A percentile compares a stretch with the other conserved stretches of the same genome.
These are phyloP conservation scores for Zoanthus gigantus DNA, from an alignment of 92 coral and sea anemone species.

Conservation along the genomic window DNA sequence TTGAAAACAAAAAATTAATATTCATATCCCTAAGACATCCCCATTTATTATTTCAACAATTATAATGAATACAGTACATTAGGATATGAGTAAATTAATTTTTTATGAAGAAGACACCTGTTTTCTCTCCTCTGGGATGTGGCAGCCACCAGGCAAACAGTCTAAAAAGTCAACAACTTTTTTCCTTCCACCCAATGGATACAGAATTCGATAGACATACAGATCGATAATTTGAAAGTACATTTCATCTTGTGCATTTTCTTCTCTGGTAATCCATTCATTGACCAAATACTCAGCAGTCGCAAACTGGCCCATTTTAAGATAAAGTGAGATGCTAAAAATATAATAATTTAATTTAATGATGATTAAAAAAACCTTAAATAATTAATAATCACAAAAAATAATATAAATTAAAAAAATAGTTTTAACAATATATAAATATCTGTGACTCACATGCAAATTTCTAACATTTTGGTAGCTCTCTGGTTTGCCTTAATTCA, in stretches of 20 bases:
- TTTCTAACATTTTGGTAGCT: too few relatives aligned
- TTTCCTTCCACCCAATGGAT: constrained; percentile 13
- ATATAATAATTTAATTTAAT: not conserved
- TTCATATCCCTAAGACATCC: too few relatives aligned
- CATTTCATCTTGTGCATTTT: not conserved
- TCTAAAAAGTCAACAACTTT: constrained; percentile 25
- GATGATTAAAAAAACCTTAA: not conserved
- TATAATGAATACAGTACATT: too few relatives aligned
- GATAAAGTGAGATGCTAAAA: constrained; percentile 15
- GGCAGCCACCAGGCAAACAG: not conserved
- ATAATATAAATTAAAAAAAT: too few relatives aligned
- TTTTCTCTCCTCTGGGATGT: constrained; percentile 28
- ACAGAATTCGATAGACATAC: constrained; percentile 14
- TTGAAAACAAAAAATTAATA: too few relatives aligned
- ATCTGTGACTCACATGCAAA: too few relatives aligned
- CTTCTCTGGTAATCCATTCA: constrained; percentile 16
- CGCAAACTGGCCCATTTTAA: constrained; percentile 3
- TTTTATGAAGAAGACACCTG: not conserved
- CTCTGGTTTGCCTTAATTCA: too few relatives aligned
- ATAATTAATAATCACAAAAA: too few relatives aligned
- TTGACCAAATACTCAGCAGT: constrained; percentile 7
- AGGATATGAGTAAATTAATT: too few relatives aligned
- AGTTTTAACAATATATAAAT: too few relatives aligned
- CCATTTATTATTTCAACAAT: too few relatives aligned
- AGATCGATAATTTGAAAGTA: constrained; percentile 19